Percentiles rank a stretch among this genome's conserved stretches.
phyloP scores from a whole-genome alignment of 1,140 invertebrate species.

The Drosophila nikananu region DNA sequence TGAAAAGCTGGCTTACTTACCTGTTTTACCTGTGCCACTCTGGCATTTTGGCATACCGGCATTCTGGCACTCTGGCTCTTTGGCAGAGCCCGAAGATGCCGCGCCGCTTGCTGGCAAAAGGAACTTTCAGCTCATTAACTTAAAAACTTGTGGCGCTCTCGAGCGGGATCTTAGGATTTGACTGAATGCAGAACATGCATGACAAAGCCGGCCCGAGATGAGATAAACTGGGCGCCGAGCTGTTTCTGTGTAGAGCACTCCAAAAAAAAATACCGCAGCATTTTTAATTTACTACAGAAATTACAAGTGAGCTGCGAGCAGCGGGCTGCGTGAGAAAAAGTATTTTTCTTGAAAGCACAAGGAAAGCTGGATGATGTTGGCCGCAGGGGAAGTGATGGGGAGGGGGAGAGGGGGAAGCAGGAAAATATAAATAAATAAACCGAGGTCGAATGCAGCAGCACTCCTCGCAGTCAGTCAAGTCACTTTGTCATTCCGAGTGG shows the following conservation, averaged over 20 bases:
- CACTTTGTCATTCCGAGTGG: slow-evolving; percentile 73
- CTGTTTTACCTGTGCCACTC: slow-evolving; percentile 9
- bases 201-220: slow-evolving; percentile 56
- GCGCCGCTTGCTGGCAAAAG: slow-evolving; percentile 36
- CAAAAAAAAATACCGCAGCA: slow-evolving; percentile 51
- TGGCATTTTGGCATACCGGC: slow-evolving; percentile 8
- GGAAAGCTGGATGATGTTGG: slow-evolving; percentile 40
- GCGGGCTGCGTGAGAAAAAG: slow-evolving; percentile 62
- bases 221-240: slow-evolving; percentile 37
- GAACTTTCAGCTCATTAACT: slow-evolving; percentile 69
- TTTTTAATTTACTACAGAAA: slow-evolving; percentile 82
- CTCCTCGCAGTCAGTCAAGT: slow-evolving; percentile 64
- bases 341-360: slow-evolving; percentile 66
- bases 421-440: slow-evolving; percentile 83
- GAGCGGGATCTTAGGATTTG: slow-evolving; percentile 44
- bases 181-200: slow-evolving; percentile 56
- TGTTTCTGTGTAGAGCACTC: slow-evolving; percentile 56
- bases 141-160: slow-evolving; percentile 64
- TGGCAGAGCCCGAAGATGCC: slow-evolving; percentile 23
- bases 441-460: slow-evolving; percentile 69
- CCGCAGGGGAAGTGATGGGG: neutral
- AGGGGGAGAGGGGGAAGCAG: slow-evolving; percentile 28
- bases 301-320: slow-evolving; percentile 48
- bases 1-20: slow-evolving; percentile 24
- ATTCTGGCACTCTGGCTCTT: slow-evolving; percentile 2